Evolutionary conservation across 2,797 vertebrate species (phyloP).

Genomic region (Argentina silus): DNA sequence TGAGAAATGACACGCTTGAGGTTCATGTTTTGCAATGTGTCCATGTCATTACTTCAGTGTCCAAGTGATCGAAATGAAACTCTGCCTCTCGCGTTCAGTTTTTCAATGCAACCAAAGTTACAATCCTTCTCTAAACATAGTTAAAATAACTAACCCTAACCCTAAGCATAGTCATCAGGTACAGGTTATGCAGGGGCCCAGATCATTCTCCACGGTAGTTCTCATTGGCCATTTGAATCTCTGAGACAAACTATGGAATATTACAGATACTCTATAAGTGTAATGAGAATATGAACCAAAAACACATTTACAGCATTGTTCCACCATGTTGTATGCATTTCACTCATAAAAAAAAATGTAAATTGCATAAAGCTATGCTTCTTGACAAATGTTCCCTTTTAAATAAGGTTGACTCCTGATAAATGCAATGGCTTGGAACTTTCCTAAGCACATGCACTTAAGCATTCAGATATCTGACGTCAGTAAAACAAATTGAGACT

Average conservation of each 20-base stretch:
- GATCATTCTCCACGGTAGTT: background rate
- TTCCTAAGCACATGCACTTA: background rate
- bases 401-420: background rate
- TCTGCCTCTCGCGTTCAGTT: background rate
- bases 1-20: background rate
- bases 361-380: background rate
- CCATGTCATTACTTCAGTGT: background rate
- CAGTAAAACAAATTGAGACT: background rate
- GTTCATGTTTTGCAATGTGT: too few species aligned
- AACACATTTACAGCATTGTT: constrained; percentile 7
- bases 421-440: constrained; percentile 6
- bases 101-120: too few species aligned
- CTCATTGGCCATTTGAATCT: background rate
- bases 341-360: background rate
- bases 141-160: too few species aligned
- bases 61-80: background rate
- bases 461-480: background rate
- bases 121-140: too few species aligned
- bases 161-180: too few species aligned
- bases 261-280: background rate
- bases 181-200: too few species aligned
- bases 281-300: background rate
- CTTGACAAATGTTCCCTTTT: background rate
- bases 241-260: background rate
- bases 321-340: background rate